Percentiles rank a stretch among this genome's conserved stretches.
Evolutionary conservation across 2,797 vertebrate genomes (phyloP).

Genomic region (Brachyrhaphis roseni): DNA sequence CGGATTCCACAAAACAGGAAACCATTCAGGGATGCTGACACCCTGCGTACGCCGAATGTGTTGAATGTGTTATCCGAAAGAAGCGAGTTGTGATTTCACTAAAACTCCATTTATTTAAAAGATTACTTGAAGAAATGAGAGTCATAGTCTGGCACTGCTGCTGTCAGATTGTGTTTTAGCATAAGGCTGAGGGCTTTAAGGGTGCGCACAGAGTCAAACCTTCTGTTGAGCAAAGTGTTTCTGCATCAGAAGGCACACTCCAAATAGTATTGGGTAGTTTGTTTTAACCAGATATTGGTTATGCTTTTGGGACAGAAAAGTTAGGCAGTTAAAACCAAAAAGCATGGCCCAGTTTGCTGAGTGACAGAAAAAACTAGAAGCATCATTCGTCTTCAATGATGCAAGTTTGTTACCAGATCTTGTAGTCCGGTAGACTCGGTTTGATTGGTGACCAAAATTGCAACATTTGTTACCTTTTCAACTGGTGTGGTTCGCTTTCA

Average conservation of each 20-base stretch:
- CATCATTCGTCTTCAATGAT: background rate
- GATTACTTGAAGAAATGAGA: slow-evolving; percentile 9
- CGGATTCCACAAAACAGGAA: background rate
- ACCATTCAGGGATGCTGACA: background rate
- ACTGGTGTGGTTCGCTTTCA: too few relatives aligned
- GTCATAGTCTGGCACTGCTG: background rate
- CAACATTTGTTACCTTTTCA: too few relatives aligned
- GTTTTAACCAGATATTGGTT: background rate
- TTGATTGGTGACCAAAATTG: too few relatives aligned
- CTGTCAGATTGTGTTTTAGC: slow-evolving; percentile 2
- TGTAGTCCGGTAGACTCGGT: too few relatives aligned
- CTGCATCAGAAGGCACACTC: background rate
- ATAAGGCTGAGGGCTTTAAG: background rate
- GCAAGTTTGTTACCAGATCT: too few relatives aligned
- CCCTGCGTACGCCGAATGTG: background rate
- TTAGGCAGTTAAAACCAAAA: background rate
- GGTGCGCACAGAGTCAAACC: background rate
- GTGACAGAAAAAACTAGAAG: background rate
- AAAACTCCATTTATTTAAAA: slow-evolving; percentile 11
- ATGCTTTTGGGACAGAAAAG: background rate
- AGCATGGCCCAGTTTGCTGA: background rate
- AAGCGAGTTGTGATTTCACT: background rate
- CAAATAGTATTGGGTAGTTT: background rate
- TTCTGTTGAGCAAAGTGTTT: background rate
- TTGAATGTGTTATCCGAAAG: background rate